Evolutionary conservation across 1,140 invertebrate species (phyloP).

Genomic region (Platorchestia sp.): DNA sequence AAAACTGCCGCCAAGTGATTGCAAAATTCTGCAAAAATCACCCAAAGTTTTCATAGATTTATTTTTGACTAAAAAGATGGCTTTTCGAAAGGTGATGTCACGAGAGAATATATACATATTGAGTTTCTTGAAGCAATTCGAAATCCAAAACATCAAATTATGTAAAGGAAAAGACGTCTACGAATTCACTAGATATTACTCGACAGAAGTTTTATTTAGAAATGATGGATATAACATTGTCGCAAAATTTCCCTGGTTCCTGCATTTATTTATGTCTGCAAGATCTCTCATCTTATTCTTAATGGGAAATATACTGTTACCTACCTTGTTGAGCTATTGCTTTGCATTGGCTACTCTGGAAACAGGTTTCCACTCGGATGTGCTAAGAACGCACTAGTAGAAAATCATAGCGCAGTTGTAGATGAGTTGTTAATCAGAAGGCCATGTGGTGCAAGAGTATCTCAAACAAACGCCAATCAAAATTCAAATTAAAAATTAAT

Average conservation of each 20-base stretch:
- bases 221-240: not conserved
- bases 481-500: not conserved
- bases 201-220: not conserved
- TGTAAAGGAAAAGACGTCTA: not conserved
- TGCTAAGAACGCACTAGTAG: not conserved
- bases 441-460: not conserved
- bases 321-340: not conserved
- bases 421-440: not conserved
- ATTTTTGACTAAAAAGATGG: not conserved
- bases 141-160: too few relatives aligned
- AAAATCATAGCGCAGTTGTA: not conserved
- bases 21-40: not conserved
- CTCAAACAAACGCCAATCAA: too few relatives aligned
- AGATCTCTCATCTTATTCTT: not conserved
- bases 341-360: not conserved
- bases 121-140: not conserved
- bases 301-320: not conserved
- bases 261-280: not conserved
- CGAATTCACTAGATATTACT: not conserved
- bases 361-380: not conserved
- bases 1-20: not conserved
- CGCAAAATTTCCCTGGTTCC: not conserved
- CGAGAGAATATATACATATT: not conserved
- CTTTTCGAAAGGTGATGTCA: not conserved
- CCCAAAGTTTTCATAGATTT: not conserved